Evolutionary conservation across 2,888 invertebrate species (phyloP).

Genomic region (Acleris emargana): DNA sequence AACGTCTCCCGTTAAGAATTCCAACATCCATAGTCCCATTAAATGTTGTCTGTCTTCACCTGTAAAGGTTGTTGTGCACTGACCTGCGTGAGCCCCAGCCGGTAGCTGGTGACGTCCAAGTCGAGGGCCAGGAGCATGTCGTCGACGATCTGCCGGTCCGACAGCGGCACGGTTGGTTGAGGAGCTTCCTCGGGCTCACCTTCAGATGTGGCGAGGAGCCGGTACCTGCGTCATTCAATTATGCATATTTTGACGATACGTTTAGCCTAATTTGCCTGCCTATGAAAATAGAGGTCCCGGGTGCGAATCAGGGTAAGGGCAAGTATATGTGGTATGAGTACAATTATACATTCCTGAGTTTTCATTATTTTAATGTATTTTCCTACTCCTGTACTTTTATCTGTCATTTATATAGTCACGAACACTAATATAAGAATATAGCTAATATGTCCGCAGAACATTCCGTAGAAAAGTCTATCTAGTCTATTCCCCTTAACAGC

Average conservation of each 20-base stretch:
- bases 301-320: too few species aligned
- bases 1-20: background rate
- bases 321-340: too few species aligned
- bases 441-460: too few species aligned
- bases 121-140: conserved; percentile 93
- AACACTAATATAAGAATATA: too few species aligned
- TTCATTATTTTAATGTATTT: too few species aligned
- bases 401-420: too few species aligned
- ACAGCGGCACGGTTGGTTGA: conserved; percentile 63
- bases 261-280: too few species aligned
- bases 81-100: conserved; percentile 97
- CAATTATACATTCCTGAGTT: too few species aligned
- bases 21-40: background rate
- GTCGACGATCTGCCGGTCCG: conserved; percentile 88
- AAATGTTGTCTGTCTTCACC: background rate
- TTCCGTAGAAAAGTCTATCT: too few species aligned
- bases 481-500: too few species aligned
- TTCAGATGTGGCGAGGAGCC: conserved; percentile 78
- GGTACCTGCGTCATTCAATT: conserved; percentile 62
- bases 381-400: too few species aligned
- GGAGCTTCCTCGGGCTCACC: conserved; percentile 54
- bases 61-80: conserved; percentile 56
- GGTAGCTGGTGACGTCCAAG: conserved; percentile 92
- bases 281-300: too few species aligned
- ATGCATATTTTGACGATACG: background rate